These are phyloP conservation scores for Toxotes jaculatrix DNA, from an alignment of 2,113 vertebrate genomes.

Conservation along the genomic window DNA sequence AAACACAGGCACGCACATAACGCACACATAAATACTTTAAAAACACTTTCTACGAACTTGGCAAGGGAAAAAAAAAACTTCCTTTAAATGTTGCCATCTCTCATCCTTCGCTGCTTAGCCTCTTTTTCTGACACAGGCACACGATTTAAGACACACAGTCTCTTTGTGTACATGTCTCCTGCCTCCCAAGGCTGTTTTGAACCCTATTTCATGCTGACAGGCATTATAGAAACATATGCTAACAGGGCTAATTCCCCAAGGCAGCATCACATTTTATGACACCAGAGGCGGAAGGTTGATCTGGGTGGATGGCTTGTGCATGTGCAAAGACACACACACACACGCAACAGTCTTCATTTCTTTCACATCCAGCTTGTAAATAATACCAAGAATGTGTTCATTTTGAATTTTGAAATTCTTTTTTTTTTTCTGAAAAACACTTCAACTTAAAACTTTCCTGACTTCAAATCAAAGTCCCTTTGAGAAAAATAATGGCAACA, in stretches of 20 bases:
- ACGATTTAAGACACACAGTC: conserved; percentile 53
- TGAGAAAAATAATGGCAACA: conserved; percentile 13
- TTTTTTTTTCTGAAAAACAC: neutral
- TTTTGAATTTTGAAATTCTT: conserved; percentile 1
- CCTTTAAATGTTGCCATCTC: conserved; percentile 46
- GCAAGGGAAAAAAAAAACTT: conserved; percentile 28
- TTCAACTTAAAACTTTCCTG: neutral
- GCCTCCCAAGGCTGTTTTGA: conserved; percentile 63
- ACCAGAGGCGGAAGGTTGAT: conserved; percentile 63
- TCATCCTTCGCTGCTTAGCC: conserved; percentile 57
- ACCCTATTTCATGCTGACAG: conserved; percentile 67
- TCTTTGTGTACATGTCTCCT: conserved; percentile 67
- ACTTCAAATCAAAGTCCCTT: conserved; percentile 42
- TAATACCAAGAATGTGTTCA: conserved; percentile 32
- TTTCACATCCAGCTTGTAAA: conserved; percentile 32
- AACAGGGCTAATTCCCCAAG: conserved; percentile 76
- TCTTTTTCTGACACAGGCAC: conserved; percentile 55
- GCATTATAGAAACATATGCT: conserved; percentile 75
- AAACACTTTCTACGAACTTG: conserved; percentile 44
- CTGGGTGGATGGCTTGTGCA: conserved; percentile 51
- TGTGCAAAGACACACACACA: conserved; percentile 7
- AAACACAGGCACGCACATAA: conserved; percentile 11
- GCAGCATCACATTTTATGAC: conserved; percentile 69
- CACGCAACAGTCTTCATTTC: conserved; percentile 17
- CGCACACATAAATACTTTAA: neutral